Conservation (phyloP, 2,113 vertebrate genomes). For the Protomyctophum bolini region DNA sequence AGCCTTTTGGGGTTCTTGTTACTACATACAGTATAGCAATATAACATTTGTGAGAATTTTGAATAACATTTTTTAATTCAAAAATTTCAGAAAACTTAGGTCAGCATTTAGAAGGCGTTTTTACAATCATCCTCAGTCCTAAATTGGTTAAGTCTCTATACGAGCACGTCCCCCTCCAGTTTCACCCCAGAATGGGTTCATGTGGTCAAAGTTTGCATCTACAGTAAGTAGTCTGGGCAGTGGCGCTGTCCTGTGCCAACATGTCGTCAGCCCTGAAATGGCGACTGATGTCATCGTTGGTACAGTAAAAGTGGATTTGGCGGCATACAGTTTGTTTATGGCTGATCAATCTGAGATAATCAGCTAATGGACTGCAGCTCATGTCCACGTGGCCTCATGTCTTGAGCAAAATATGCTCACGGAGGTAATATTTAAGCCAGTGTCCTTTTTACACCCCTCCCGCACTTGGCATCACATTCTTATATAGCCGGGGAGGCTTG, state of each 20-base stretch:
- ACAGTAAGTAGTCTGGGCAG: constrained; percentile 3
- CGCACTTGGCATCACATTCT: constrained; percentile 67
- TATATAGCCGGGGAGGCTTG: constrained; percentile 68
- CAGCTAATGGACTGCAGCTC: constrained; percentile 72
- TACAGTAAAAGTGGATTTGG: constrained; percentile 42
- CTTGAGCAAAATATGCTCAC: constrained; percentile 71
- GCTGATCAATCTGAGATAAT: constrained; percentile 74
- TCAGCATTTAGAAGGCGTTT: constrained; percentile 5
- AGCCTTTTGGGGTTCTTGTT: not conserved
- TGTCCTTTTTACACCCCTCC: constrained; percentile 63
- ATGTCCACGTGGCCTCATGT: constrained; percentile 66
- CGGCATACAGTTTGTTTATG: constrained; percentile 44
- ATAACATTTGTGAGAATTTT: no score
- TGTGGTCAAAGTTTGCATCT: constrained; percentile 25
- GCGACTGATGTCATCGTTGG: constrained; percentile 27
- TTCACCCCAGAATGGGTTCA: not conserved
- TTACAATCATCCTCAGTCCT: not conserved
- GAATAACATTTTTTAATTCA: no score
- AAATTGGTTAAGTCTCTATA: no score
- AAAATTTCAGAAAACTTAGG: not conserved
- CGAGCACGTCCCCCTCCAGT: no score
- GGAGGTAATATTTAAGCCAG: constrained; percentile 70
- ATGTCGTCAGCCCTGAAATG: constrained; percentile 9
- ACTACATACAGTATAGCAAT: not conserved
- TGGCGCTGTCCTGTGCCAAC: no score